Evolutionary conservation across 2,888 invertebrate species (phyloP).

Genomic region (Escarpia spicata): DNA sequence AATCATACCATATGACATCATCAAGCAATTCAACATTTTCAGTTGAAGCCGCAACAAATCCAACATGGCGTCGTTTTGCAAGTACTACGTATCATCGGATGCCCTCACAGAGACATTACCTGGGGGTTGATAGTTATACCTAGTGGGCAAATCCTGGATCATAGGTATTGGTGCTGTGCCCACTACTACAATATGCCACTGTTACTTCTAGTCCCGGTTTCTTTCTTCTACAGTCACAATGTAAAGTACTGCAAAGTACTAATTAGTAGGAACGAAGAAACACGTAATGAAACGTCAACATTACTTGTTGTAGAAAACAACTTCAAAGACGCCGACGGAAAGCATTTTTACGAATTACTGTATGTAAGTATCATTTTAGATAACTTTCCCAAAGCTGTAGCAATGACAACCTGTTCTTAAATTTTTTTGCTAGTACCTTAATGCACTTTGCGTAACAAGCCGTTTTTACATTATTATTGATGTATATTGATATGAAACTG

Average conservation of each 20-base stretch:
- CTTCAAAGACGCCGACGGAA: slow-evolving; percentile 48
- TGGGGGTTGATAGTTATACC: too few relatives aligned
- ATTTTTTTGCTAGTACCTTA: background rate
- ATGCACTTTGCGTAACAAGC: background rate
- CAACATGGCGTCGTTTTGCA: too few relatives aligned
- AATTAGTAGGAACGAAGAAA: background rate
- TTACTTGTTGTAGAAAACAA: slow-evolving; percentile 46
- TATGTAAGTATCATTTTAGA: slow-evolving; percentile 37
- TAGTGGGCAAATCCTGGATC: too few relatives aligned
- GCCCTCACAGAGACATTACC: too few relatives aligned
- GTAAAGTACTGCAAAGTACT: background rate
- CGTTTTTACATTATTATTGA: background rate
- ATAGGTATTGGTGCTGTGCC: too few relatives aligned
- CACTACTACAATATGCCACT: too few relatives aligned
- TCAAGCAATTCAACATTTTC: too few relatives aligned
- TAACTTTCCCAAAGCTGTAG: background rate
- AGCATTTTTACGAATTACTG: slow-evolving; percentile 42
- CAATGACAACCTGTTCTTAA: background rate
- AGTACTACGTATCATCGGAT: too few relatives aligned
- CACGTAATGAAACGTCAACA: background rate
- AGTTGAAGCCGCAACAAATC: too few relatives aligned
- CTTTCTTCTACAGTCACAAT: too few relatives aligned
- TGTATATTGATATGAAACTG: background rate
- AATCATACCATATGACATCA: too few relatives aligned
- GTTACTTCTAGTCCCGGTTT: too few relatives aligned